These are phyloP conservation scores for Iselma pallidipennis DNA, from an alignment of 2,888 invertebrate genomes.

Conservation along the genomic window DNA sequence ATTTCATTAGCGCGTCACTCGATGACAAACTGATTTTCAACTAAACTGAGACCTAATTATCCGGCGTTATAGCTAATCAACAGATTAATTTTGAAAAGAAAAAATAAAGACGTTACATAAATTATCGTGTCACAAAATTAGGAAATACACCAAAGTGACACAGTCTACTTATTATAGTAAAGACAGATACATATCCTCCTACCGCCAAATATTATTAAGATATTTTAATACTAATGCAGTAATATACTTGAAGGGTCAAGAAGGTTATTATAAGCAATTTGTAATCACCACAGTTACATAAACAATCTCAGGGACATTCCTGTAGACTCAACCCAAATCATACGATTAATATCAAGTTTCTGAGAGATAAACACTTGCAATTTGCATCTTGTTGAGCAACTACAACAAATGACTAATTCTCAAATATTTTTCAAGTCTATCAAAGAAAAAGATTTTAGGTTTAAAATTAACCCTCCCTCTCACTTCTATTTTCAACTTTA, in stretches of 20 bases:
- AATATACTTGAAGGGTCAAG: no score
- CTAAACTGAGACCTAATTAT: no score
- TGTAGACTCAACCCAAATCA: slow-evolving; percentile 2
- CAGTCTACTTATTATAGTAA: no score
- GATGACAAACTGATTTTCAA: slow-evolving; percentile 1
- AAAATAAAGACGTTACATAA: background rate
- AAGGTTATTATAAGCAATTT: slow-evolving; percentile 16
- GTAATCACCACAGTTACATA: slow-evolving; percentile 17
- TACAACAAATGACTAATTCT: no score
- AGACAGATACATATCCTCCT: no score
- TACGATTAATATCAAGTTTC: slow-evolving; percentile 7
- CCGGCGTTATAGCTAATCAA: background rate
- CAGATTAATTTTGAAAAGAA: background rate
- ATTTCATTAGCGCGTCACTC: slow-evolving; percentile 37
- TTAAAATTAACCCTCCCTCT: background rate
- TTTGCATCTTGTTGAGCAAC: background rate
- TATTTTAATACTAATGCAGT: slow-evolving; percentile 11
- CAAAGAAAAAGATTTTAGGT: no score
- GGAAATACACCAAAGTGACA: no score
- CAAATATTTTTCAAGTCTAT: background rate
- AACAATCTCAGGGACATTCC: slow-evolving; percentile 6
- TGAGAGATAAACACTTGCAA: slow-evolving; percentile 5
- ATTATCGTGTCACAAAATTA: no score
- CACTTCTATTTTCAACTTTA: background rate
- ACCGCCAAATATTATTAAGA: no score